Conservation (phyloP, 2,797 vertebrate genomes). For the Girardinus metallicus region DNA sequence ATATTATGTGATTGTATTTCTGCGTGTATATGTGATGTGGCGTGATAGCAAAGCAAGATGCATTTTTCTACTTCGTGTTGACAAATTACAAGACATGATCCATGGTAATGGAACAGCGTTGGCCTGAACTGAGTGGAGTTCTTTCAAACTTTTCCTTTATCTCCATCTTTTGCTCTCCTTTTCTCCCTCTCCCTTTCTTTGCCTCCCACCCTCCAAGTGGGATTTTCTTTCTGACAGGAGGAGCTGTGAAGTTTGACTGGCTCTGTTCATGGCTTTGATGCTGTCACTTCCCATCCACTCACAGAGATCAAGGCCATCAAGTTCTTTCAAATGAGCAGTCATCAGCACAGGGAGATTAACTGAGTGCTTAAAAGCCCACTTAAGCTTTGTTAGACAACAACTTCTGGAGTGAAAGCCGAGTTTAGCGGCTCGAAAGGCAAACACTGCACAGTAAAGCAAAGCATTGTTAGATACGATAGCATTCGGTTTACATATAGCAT, state of each 20-base stretch:
- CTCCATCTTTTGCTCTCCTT: conserved; percentile 42
- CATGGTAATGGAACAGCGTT: conserved; percentile 29
- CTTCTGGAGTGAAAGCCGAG: background rate
- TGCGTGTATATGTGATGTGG: conserved; percentile 47
- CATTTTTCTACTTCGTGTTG: conserved; percentile 59
- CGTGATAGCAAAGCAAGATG: conserved; percentile 38
- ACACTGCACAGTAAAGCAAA: background rate
- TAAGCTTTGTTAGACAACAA: conserved; percentile 9
- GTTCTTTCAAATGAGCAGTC: conserved; percentile 77
- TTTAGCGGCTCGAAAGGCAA: background rate
- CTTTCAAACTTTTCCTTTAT: conserved; percentile 50
- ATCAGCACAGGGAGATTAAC: conserved; percentile 48
- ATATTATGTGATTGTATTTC: conserved; percentile 43
- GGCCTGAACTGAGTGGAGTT: conserved; percentile 26
- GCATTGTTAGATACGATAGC: background rate
- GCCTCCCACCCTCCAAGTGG: conserved; percentile 47
- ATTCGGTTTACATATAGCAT: background rate
- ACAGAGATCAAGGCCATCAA: conserved; percentile 81
- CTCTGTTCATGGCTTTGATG: conserved; percentile 80
- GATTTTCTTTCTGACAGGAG: conserved; percentile 67
- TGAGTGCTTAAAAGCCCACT: conserved; percentile 25
- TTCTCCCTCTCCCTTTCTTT: conserved; percentile 18
- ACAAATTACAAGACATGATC: conserved; percentile 32
- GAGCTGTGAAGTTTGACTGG: conserved; percentile 78
- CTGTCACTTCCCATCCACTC: conserved; percentile 82